Evolutionary conservation across 2,888 invertebrate species (phyloP), one percentile per base, ranked within the genome.

Genomic region (Rotaria sp.): DNA sequence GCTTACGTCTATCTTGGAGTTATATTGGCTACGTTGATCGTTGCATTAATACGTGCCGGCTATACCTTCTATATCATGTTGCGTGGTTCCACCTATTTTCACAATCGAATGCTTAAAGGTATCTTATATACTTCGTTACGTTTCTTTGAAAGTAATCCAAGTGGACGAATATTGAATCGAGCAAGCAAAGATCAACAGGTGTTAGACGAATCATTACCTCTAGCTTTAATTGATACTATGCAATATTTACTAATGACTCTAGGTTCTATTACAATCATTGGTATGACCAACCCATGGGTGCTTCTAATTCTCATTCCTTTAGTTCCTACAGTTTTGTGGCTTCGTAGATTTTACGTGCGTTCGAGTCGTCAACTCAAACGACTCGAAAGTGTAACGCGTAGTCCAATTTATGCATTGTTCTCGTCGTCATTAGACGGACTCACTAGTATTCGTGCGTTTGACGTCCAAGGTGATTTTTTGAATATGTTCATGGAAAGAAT

Each of bases 401-500:
- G n/a, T n/a, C n/a, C n/a, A n/a, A n/a, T n/a, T n/a, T n/a, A n/a
- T n/a, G n/a, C 59, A 30, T 59, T 59, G 59, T 59, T 59, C 59
- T 26, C 59, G 4, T n/a, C 59, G 48, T 94, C 96, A 0, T 92
- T 98, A 11, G 94, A 95, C 90, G 97, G 97, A 0, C 92, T 98
- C 87, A 94, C 95, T 0, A 96, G 96, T 0, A 96, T 98, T 84
- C 93, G 97, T 86, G 95, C 96, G 0, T 96, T 95, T 90, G 93
- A 94, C 15, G 95, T 95, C 0, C 94, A 96, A 90, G 93, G 94
- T 86, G 93, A 94, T 45, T 93, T 97, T 80, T 93, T 93, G 84
- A 93, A 89, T 45, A 91, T 91, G 88, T 92, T 92, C 89, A 90
- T 91, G 87, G 87, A 88, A 35, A 90, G 91, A 87, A 90, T 91